phyloP scores from a whole-genome alignment of 2,113 vertebrate species.

The Misgurnus anguillicaudatus region DNA sequence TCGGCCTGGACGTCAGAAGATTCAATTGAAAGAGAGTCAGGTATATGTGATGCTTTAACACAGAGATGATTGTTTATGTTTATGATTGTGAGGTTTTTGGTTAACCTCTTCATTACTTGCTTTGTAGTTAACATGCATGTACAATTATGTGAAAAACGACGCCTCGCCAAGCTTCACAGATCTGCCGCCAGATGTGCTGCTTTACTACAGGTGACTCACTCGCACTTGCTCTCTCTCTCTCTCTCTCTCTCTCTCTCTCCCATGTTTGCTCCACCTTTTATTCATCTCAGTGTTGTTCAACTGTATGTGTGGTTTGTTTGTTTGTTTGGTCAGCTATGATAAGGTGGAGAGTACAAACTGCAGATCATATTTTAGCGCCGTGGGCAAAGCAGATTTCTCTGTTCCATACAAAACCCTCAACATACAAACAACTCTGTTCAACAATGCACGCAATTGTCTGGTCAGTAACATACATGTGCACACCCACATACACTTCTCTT shows the following conservation, averaged over 20 bases:
- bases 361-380: slow-evolving; percentile 58
- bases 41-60: slow-evolving; percentile 33
- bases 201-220: slow-evolving; percentile 66
- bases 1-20: slow-evolving; percentile 42
- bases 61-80: no score
- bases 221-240: no score
- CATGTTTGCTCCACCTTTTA: not conserved
- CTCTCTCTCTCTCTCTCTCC: no score
- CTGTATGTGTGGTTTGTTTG: slow-evolving; percentile 24
- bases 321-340: slow-evolving; percentile 48
- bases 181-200: slow-evolving; percentile 69
- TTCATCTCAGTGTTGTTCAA: not conserved
- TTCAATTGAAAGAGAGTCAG: slow-evolving; percentile 62
- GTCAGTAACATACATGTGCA: slow-evolving; percentile 2
- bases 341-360: slow-evolving; percentile 55
- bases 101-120: not conserved
- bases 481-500: not conserved
- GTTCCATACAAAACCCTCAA: slow-evolving; percentile 57
- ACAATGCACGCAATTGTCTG: slow-evolving; percentile 29
- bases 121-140: slow-evolving; percentile 70
- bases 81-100: not conserved
- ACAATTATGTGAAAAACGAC: slow-evolving; percentile 57
- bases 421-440: slow-evolving; percentile 38
- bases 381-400: slow-evolving; percentile 62
- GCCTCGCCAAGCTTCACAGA: slow-evolving; percentile 55